Conservation (phyloP, 2,797 vertebrate genomes). For the Poecilia gillii region DNA sequence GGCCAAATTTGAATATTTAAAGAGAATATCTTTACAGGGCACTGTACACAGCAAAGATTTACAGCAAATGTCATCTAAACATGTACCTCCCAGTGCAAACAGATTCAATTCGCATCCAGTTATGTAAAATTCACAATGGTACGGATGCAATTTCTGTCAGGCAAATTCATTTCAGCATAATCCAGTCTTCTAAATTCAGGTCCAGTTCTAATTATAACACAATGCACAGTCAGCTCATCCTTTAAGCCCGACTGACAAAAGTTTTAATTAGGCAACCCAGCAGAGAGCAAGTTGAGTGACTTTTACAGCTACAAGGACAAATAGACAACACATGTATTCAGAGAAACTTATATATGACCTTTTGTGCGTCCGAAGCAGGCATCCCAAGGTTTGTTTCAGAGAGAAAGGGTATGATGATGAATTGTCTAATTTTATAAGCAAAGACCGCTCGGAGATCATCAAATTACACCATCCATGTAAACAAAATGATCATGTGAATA, state of each 20-base stretch:
- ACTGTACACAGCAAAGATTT: background rate
- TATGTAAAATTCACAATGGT: background rate
- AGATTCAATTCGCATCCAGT: background rate
- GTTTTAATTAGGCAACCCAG: background rate
- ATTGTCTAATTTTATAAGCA: background rate
- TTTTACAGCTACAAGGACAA: conserved; percentile 58
- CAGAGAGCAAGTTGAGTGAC: conserved; percentile 19
- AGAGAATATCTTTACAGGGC: background rate
- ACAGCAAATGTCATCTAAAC: background rate
- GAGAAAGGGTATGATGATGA: background rate
- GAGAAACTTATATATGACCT: background rate
- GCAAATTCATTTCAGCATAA: background rate
- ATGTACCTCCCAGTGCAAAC: background rate
- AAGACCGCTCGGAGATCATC: background rate
- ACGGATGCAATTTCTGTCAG: background rate
- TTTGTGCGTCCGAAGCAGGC: background rate
- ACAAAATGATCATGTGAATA: background rate
- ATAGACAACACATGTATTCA: conserved; percentile 19
- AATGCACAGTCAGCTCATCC: background rate
- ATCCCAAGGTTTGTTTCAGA: background rate
- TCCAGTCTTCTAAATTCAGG: background rate
- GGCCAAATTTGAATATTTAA: background rate
- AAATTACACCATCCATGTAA: background rate
- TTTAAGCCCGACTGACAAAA: background rate
- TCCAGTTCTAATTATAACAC: background rate